phyloP scores from a whole-genome alignment of 1,140 invertebrate genomes.

The Holotrichia oblita region DNA sequence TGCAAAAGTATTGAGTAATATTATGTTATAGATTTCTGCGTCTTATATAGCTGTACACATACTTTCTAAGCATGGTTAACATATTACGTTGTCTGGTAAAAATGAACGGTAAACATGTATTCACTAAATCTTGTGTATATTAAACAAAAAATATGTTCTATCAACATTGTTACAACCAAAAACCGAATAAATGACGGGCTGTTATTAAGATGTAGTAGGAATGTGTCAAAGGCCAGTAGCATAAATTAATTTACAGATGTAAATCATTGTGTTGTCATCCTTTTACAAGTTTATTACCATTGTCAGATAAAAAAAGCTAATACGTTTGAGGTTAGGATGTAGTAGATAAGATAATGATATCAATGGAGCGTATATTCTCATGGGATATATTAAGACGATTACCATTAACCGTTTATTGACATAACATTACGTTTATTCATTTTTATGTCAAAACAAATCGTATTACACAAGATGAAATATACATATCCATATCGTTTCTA shows the following conservation, averaged over 20 bases:
- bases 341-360: background rate
- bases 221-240: background rate
- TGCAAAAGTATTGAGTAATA: too few relatives aligned
- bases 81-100: too few relatives aligned
- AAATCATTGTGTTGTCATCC: slow-evolving; percentile 7
- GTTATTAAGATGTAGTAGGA: background rate
- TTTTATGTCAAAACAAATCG: slow-evolving; percentile 9
- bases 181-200: background rate
- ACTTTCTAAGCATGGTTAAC: too few relatives aligned
- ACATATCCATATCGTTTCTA: too few relatives aligned
- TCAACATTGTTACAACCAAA: background rate
- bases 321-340: background rate
- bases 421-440: background rate
- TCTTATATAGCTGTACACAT: too few relatives aligned
- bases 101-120: too few relatives aligned
- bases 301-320: slow-evolving; percentile 1
- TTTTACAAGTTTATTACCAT: slow-evolving; percentile 10
- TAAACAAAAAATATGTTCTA: too few relatives aligned
- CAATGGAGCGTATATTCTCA: background rate
- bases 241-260: slow-evolving; percentile 21
- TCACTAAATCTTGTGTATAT: too few relatives aligned
- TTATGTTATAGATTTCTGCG: too few relatives aligned
- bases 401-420: slow-evolving; percentile 11
- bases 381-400: background rate
- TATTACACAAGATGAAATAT: background rate